These are phyloP conservation scores for Colostygia pectinataria DNA, from an alignment of 2,888 invertebrate species.

Conservation along the genomic window DNA sequence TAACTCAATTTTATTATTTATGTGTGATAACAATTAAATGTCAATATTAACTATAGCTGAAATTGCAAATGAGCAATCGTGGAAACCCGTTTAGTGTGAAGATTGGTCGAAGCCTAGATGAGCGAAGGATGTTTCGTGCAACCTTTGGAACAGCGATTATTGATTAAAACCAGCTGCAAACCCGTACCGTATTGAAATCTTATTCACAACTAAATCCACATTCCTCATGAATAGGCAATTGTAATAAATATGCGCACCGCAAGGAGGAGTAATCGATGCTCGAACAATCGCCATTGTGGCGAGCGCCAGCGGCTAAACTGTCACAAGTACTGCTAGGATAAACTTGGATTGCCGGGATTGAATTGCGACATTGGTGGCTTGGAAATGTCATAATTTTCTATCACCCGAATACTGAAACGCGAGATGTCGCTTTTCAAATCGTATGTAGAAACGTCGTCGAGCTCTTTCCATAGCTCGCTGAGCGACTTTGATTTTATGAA, in stretches of 20 bases:
- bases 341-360: conserved; percentile 2
- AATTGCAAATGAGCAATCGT: no score
- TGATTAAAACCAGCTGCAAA: conserved; percentile 25
- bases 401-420: no score
- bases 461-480: no score
- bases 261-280: conserved; percentile 60
- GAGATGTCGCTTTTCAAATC: no score
- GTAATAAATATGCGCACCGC: conserved; percentile 59
- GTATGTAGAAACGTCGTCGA: no score
- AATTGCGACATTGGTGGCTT: conserved; percentile 17
- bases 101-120: no score
- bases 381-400: no score
- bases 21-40: no score
- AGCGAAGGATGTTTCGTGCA: conserved; percentile 7
- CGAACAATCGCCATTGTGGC: conserved; percentile 77
- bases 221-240: conserved; percentile 38
- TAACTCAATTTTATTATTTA: no score
- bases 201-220: conserved; percentile 32
- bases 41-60: no score
- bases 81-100: no score
- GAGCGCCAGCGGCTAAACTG: conserved; percentile 66
- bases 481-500: no score
- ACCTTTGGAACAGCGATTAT: conserved; percentile 21
- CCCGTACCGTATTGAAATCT: conserved; percentile 21
- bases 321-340: conserved; percentile 44